These are phyloP conservation scores for Matsumurasca onukii DNA, from an alignment of 1,140 invertebrate genomes.

Conservation along the genomic window DNA sequence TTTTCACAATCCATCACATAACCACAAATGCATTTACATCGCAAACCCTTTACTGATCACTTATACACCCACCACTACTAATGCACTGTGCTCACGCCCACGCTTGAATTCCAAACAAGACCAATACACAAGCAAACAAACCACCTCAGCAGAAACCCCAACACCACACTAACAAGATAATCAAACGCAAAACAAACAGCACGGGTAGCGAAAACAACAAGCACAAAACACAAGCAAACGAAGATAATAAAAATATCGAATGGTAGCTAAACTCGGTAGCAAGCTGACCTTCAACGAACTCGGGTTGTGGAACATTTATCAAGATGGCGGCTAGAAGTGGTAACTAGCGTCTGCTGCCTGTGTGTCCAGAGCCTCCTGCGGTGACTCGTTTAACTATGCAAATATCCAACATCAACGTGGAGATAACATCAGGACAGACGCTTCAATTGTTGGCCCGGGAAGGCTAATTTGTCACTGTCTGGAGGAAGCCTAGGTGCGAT, in stretches of 20 bases:
- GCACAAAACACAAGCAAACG: not conserved
- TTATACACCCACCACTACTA: too few species aligned
- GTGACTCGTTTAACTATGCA: slow-evolving; percentile 24
- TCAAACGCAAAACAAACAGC: too few species aligned
- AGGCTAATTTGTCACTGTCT: slow-evolving; percentile 21
- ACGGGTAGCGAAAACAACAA: not conserved
- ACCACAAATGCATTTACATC: too few species aligned
- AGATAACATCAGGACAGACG: slow-evolving; percentile 21
- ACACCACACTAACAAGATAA: too few species aligned
- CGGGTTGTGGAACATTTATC: slow-evolving; percentile 8
- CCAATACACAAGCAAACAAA: too few species aligned
- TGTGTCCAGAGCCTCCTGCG: slow-evolving; percentile 12
- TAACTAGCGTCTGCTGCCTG: slow-evolving; percentile 15
- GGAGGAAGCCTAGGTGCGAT: too few species aligned
- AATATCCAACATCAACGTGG: slow-evolving; percentile 22
- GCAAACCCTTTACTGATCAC: too few species aligned
- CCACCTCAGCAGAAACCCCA: too few species aligned
- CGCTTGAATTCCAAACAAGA: too few species aligned
- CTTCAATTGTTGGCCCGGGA: slow-evolving; percentile 19
- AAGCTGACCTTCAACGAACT: slow-evolving; percentile 16
- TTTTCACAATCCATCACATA: too few species aligned
- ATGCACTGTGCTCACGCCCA: too few species aligned
- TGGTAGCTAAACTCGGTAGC: slow-evolving; percentile 17
- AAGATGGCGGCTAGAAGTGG: slow-evolving; percentile 22
- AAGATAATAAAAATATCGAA: not conserved